Evolutionary conservation across 2,113 vertebrate species (phyloP), one percentile per base, ranked within the genome.

Genomic region (Echinops telfairi): DNA sequence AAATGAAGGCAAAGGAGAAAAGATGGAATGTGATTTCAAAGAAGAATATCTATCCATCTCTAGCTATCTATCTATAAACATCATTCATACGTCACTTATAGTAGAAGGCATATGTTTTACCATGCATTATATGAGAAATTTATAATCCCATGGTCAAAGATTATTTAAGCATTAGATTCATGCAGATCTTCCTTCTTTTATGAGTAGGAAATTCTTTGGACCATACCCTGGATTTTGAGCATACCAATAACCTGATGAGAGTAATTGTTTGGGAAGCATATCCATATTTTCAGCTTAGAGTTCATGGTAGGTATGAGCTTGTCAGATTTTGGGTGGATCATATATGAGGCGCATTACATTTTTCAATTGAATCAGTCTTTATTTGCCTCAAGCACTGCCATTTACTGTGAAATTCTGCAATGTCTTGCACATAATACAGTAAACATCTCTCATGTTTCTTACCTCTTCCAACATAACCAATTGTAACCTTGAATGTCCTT

Each of bases 391-490:
- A 92, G 68, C 60, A 88, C 14, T 68, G 38, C 31, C 58, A 19
- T 82, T 94, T 92, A 25, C 12, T 88, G 4, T 85, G 83, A 95
- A 92, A 85, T 82, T 81, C 22, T 36, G 31, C 53, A 58, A 2
- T 79, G 12, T 2, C 2, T 58, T 6, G 27, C 80, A 22, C 19
- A 2, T 31, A 76, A 38, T 31, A 83, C 31, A 73, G 1, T 8
- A 53, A 85, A 9, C 43, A 95, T 84, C 68, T 16, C 58, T 93
- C n/a, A 95, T 73, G 70, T 92, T 57, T 90, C 29, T 70, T 43
- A 89, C 33, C 82, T 57, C 43, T 78, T 53, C 31, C 80, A 89
- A 60, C 20, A 62, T 31, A 95, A 84, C 57, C 87, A 86, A 22
- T 43, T 77, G n/a, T 53, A 88, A 64, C 17, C 79, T 3, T 53